A percentile compares a stretch with the other conserved stretches of the same genome.
Evolutionary conservation across 2,797 vertebrate species (phyloP).

Genomic region (Schizopygopsis pylzovi): DNA sequence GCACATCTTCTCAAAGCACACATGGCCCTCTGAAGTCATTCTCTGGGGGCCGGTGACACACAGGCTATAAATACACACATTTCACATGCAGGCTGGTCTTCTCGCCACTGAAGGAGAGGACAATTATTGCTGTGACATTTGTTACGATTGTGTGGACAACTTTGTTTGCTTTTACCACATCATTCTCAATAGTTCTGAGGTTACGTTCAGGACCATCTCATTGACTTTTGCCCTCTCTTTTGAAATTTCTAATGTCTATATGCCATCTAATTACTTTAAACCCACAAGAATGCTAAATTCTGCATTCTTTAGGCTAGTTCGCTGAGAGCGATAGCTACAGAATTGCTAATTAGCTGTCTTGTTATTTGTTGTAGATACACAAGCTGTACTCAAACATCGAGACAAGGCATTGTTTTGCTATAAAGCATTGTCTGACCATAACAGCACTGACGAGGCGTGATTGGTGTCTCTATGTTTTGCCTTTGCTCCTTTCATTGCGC

Average conservation of each 20-base stretch:
- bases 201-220: neutral
- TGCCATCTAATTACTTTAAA: conserved; percentile 51
- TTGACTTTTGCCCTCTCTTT: conserved; percentile 31
- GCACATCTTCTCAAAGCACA: conserved; percentile 35
- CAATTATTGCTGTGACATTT: conserved; percentile 81
- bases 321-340: conserved; percentile 1
- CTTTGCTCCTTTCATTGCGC: conserved; percentile 42
- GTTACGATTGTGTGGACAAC: conserved; percentile 72
- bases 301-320: neutral
- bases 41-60: conserved; percentile 73
- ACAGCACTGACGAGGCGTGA: conserved; percentile 30
- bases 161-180: conserved; percentile 71
- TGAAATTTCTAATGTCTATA: conserved; percentile 12
- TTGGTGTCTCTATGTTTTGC: conserved; percentile 51
- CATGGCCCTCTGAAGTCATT: conserved; percentile 69
- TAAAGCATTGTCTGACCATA: conserved; percentile 1
- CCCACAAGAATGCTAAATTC: neutral
- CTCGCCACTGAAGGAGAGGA: conserved; percentile 71
- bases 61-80: conserved; percentile 78
- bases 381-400: conserved; percentile 1
- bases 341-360: conserved; percentile 42
- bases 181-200: conserved; percentile 71
- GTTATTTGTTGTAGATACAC: conserved; percentile 18
- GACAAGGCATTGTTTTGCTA: conserved; percentile 21
- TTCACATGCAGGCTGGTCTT: conserved; percentile 63